A percentile compares a stretch with the other conserved stretches of the same genome.
Conservation (phyloP, 1,140 invertebrate species). For the Gonatopus flavifemur region DNA sequence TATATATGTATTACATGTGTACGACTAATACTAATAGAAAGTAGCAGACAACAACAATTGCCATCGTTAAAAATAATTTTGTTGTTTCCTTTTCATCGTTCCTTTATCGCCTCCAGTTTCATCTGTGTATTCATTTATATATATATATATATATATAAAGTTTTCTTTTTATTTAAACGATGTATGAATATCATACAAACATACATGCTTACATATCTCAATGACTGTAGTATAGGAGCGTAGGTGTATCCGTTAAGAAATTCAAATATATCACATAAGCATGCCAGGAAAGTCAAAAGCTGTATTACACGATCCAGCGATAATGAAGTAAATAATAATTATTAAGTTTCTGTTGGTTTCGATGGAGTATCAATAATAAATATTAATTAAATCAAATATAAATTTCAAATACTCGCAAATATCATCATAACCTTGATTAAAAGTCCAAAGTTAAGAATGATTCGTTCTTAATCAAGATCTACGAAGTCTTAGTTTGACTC, state of each 20-base stretch:
- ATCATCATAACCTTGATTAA: slow-evolving; percentile 2
- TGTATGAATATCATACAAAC: slow-evolving; percentile 26
- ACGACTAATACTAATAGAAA: slow-evolving; percentile 26
- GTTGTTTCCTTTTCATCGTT: too few species aligned
- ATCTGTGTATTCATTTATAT: too few species aligned
- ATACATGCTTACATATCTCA: slow-evolving; percentile 13
- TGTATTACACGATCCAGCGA: neutral
- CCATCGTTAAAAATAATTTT: slow-evolving; percentile 11
- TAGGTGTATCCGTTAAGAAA: neutral
- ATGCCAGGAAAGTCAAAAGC: slow-evolving; percentile 6
- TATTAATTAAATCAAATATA: slow-evolving; percentile 11
- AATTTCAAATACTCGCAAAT: slow-evolving; percentile 5
- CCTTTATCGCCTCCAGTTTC: slow-evolving; percentile 12
- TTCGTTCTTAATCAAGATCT: neutral
- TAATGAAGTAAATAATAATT: slow-evolving; percentile 6
- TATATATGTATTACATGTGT: too few species aligned
- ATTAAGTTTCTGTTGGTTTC: slow-evolving; percentile 2
- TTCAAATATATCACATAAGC: slow-evolving; percentile 19
- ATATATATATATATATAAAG: slow-evolving; percentile 3
- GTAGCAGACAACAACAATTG: slow-evolving; percentile 10
- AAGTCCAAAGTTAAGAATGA: neutral
- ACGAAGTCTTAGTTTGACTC: neutral
- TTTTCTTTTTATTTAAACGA: slow-evolving; percentile 11
- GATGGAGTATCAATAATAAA: slow-evolving; percentile 11
- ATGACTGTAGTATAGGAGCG: slow-evolving; percentile 4